Evolutionary conservation across 1,140 invertebrate species (phyloP), one percentile per base, ranked within the genome.

Genomic region (Apis florea): DNA sequence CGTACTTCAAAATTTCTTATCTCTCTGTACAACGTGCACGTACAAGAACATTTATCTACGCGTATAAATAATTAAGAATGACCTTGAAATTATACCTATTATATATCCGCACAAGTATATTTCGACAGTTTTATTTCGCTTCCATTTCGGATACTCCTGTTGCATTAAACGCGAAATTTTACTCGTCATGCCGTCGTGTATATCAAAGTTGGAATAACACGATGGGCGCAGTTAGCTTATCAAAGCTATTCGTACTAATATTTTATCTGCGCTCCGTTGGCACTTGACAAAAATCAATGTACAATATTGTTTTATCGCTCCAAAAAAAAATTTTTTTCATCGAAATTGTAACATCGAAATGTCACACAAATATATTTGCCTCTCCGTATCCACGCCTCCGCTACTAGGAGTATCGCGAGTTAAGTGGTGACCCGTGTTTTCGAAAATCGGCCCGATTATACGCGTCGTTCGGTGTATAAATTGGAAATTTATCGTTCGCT

Each of bases 251-350:
- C 71, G 76, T 88, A 87, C 86, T 86, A 89, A 89, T 90, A 88
- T 85, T 90, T 92, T 92, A 91, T 92, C 90, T 90, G 76, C 82
- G 67, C 85, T 85, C 83, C 82, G 86, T 87, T 87, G 84, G 73
- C 81, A 90, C 89, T 89, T 88, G 89, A 91, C 85, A 86, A 91
- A 85, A 89, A 89, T 79, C 84, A 72, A 83, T 72, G 76, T 49
- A 66, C 70, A 74, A 80, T 67, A 63, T 78, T 77, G 66, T 63
- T 85, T 83, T 56, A 73, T 85, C 73, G 51, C 21, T 69, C 67
- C 58, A 78, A 21, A 78, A 61, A n/a, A n/a, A n/a, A n/a, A n/a
- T n/a, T n/a, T n/a, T 71, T 17, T 82, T 66, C 69, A 61, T 49
- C 64, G 72, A 67, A 77, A 69, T 79, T 84, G 73, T 68, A 80